A percentile compares a stretch with the other conserved stretches of the same genome.
Evolutionary conservation across 2,888 invertebrate genomes (phyloP).

Genomic region (Ditula angustiorana): DNA sequence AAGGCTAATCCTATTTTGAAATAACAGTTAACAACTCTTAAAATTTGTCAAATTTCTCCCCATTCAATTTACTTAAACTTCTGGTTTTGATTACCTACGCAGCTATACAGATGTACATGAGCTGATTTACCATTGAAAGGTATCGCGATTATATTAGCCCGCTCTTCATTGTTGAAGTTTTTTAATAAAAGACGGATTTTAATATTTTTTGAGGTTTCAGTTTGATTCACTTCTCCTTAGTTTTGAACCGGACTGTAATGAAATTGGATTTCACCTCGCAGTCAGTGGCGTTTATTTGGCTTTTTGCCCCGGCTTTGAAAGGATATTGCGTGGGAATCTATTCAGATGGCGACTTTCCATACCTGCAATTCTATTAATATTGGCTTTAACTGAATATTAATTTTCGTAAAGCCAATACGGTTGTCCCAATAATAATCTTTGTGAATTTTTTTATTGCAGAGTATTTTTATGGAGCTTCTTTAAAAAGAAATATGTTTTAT

Average conservation of each 20-base stretch:
- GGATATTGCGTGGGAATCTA: conserved; percentile 82
- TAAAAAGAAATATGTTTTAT: not conserved
- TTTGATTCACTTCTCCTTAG: conserved; percentile 44
- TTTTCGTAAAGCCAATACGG: conserved; percentile 48
- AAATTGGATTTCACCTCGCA: conserved; percentile 76
- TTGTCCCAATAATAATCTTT: not conserved
- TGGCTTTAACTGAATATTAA: conserved; percentile 67
- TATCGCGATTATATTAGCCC: conserved; percentile 2
- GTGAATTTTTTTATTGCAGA: not conserved
- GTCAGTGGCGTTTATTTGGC: conserved; percentile 70
- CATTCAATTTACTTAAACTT: not conserved
- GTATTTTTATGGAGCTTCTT: not conserved
- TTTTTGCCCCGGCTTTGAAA: conserved; percentile 76
- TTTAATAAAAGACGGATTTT: conserved; percentile 30
- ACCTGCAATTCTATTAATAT: conserved; percentile 36
- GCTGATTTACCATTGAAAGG: conserved; percentile 16
- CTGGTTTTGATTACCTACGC: not conserved
- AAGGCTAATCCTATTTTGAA: conserved; percentile 58
- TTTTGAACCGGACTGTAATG: conserved; percentile 58
- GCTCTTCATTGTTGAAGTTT: conserved; percentile 23
- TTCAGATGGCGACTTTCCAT: conserved; percentile 68
- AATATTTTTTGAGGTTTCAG: conserved; percentile 40
- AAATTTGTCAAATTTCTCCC: not conserved
- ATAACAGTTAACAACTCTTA: not conserved
- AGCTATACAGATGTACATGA: no score